These are phyloP conservation scores for Cheumatopsyche charites DNA, from an alignment of 1,140 invertebrate genomes.

Conservation along the genomic window DNA sequence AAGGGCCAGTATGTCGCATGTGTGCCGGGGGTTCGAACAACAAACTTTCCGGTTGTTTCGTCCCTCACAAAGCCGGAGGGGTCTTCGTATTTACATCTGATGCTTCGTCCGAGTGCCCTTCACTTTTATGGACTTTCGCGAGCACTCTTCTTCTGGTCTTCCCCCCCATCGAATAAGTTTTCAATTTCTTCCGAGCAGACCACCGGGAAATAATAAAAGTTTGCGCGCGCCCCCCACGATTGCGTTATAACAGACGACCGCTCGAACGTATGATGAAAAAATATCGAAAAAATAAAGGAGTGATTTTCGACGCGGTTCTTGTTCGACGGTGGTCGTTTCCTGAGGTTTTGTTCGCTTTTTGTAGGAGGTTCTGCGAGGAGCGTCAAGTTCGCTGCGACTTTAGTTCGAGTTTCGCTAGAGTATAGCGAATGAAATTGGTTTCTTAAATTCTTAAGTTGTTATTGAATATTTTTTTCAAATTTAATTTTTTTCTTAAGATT, in stretches of 20 bases:
- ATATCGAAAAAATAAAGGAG: slow-evolving; percentile 41
- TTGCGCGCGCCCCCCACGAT: slow-evolving; percentile 25
- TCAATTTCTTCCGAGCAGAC: slow-evolving; percentile 31
- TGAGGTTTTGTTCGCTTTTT: no score
- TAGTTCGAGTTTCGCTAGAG: no score
- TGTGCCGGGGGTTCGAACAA: slow-evolving; percentile 9
- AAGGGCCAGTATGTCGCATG: no score
- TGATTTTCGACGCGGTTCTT: no score
- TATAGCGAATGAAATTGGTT: no score
- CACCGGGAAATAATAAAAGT: slow-evolving; percentile 44
- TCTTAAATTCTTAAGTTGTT: no score
- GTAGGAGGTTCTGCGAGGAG: no score
- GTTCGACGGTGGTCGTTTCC: no score
- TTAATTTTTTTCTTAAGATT: no score
- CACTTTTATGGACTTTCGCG: slow-evolving; percentile 36
- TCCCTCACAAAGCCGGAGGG: slow-evolving; percentile 14
- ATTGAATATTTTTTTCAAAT: no score
- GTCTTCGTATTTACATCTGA: slow-evolving; percentile 27
- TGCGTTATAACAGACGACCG: slow-evolving; percentile 44
- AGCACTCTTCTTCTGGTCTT: slow-evolving; percentile 24
- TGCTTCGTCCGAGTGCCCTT: slow-evolving; percentile 31
- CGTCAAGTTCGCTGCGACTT: no score
- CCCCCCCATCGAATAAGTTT: slow-evolving; percentile 30
- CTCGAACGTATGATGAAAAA: slow-evolving; percentile 43
- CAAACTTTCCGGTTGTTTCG: slow-evolving; percentile 26